A percentile compares a stretch with the other conserved stretches of the same genome.
Evolutionary conservation across 2,888 invertebrate species (phyloP).

Genomic region (Ormyrus thymus): DNA sequence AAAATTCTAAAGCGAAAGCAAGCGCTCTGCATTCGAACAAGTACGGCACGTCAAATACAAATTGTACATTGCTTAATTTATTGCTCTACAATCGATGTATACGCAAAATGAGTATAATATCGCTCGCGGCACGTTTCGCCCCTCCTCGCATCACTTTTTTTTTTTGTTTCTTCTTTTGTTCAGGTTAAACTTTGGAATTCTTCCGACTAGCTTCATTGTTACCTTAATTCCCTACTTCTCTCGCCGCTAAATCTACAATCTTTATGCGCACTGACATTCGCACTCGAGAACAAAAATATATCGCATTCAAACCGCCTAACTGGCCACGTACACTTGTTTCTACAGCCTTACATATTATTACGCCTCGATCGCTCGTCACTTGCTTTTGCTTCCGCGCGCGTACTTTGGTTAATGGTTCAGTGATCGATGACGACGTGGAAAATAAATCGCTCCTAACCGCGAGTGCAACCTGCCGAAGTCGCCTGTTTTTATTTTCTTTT

Average conservation of each 20-base stretch:
- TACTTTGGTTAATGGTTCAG: slow-evolving; percentile 1
- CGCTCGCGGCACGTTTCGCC: slow-evolving; percentile 35
- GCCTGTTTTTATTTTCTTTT: too few species aligned
- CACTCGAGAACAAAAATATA: slow-evolving; percentile 54
- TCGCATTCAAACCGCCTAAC: slow-evolving; percentile 59
- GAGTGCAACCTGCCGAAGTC: slow-evolving; percentile 5
- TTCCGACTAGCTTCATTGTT: slow-evolving; percentile 44
- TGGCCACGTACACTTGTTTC: slow-evolving; percentile 63
- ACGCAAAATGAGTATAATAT: slow-evolving; percentile 18
- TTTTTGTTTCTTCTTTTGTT: too few species aligned
- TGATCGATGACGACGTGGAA: background rate
- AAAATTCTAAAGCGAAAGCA: background rate
- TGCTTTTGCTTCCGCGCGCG: slow-evolving; percentile 46
- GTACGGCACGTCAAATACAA: slow-evolving; percentile 15
- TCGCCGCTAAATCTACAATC: slow-evolving; percentile 30
- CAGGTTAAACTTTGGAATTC: slow-evolving; percentile 35
- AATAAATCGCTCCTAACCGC: slow-evolving; percentile 3
- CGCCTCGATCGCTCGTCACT: background rate
- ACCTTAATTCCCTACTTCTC: slow-evolving; percentile 29
- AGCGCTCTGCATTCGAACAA: background rate
- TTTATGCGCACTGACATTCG: slow-evolving; percentile 22
- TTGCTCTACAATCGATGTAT: slow-evolving; percentile 61
- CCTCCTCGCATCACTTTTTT: slow-evolving; percentile 11
- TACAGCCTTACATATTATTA: slow-evolving; percentile 63
- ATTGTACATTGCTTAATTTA: slow-evolving; percentile 65